Evolutionary conservation across 2,113 vertebrate genomes (phyloP).

Genomic region (Buteo buteo): DNA sequence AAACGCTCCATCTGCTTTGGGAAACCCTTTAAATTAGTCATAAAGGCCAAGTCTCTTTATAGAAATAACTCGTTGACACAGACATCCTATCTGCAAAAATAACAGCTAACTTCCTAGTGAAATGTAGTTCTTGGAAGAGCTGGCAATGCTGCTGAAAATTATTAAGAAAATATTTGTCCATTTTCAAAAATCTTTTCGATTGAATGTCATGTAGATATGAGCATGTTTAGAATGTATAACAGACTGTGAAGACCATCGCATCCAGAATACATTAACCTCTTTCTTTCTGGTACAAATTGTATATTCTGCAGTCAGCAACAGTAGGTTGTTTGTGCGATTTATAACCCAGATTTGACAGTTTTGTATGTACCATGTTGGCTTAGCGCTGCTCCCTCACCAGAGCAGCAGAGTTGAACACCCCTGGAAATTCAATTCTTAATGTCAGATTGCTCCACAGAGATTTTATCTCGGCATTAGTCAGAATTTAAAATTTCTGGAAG

Average conservation of each 20-base stretch:
- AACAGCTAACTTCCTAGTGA: background rate
- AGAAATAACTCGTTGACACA: background rate
- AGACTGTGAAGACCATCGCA: background rate
- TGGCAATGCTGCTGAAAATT: background rate
- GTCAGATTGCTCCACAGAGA: background rate
- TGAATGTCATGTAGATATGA: background rate
- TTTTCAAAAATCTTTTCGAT: background rate
- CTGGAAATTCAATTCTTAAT: background rate
- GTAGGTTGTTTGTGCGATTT: background rate
- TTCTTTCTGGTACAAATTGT: background rate
- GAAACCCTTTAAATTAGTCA: conserved; percentile 44
- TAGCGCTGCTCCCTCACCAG: background rate
- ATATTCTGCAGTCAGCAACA: background rate
- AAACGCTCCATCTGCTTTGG: conserved; percentile 27
- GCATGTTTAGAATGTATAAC: background rate
- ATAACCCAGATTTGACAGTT: background rate
- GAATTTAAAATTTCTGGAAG: background rate
- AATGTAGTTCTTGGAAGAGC: background rate
- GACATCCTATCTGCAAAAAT: background rate
- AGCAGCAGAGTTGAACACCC: background rate
- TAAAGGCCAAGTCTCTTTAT: conserved; percentile 50
- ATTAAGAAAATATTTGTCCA: background rate
- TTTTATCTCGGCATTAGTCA: background rate
- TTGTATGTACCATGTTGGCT: background rate
- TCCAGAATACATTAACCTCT: background rate